Percentiles rank a stretch among this genome's conserved stretches.
These are phyloP conservation scores for Dendroctonus ponderosae DNA, from an alignment of 1,140 invertebrate genomes.

Conservation along the genomic window DNA sequence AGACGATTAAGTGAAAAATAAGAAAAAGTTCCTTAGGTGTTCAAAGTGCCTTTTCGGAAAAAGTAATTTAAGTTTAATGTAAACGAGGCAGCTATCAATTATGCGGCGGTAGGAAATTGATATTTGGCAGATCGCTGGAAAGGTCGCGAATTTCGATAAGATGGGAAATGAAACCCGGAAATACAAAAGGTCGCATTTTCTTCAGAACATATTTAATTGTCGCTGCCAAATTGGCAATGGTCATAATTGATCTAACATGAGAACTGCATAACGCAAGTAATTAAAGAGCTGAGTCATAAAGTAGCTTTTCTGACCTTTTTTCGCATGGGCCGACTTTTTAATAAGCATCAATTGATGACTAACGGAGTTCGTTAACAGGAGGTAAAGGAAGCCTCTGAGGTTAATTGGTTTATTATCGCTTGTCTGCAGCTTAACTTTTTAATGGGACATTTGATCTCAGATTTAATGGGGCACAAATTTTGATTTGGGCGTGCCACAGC, in stretches of 20 bases:
- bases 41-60: constrained; percentile 7
- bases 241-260: no score
- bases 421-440: constrained; percentile 15
- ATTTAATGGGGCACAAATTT: constrained; percentile 9
- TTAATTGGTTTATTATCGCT: constrained; percentile 20
- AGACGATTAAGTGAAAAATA: constrained; percentile 20
- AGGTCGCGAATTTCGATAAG: neutral
- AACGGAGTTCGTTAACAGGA: constrained; percentile 11
- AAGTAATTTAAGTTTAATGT: constrained; percentile 26
- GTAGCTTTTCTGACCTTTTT: no score
- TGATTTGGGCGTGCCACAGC: no score
- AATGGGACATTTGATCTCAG: constrained; percentile 9
- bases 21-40: constrained; percentile 15
- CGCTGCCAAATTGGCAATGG: no score
- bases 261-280: no score
- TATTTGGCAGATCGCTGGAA: constrained; percentile 6
- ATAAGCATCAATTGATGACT: constrained; percentile 21
- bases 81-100: constrained; percentile 20
- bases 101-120: constrained; percentile 8
- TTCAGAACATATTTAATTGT: no score
- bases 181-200: no score
- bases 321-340: neutral
- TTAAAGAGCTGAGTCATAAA: no score
- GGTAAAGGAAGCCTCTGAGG: constrained; percentile 3
- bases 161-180: no score